These are phyloP conservation scores for Odontamblyopus lacepedii DNA, from an alignment of 2,797 vertebrate species.

Conservation along the genomic window DNA sequence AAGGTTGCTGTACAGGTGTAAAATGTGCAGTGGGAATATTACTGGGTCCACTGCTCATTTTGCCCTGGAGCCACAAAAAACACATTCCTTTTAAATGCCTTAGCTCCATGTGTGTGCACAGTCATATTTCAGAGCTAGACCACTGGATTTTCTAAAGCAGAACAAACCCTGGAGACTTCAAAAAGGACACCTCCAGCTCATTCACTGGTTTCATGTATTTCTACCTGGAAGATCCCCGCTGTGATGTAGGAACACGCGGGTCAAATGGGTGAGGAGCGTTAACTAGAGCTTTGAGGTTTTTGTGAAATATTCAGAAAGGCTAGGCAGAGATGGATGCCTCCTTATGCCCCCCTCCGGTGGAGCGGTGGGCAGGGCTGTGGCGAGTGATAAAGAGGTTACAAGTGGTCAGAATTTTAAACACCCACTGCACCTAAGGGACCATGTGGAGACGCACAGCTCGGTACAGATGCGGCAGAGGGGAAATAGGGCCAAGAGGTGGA, in stretches of 20 bases:
- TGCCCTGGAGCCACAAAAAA: background rate
- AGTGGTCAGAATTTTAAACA: constrained; percentile 77
- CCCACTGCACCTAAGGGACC: constrained; percentile 54
- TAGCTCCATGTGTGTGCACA: background rate
- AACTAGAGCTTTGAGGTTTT: constrained; percentile 57
- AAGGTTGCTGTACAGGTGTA: constrained; percentile 7
- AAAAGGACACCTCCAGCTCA: constrained; percentile 30
- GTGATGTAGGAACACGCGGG: constrained; percentile 46
- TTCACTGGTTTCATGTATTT: constrained; percentile 52
- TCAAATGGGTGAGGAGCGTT: constrained; percentile 51
- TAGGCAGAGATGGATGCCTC: constrained; percentile 66
- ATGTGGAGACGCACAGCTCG: constrained; percentile 62
- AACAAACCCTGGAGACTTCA: constrained; percentile 36
- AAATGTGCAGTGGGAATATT: constrained; percentile 7
- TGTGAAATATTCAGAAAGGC: constrained; percentile 72
- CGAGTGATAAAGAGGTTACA: constrained; percentile 76
- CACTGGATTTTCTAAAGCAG: constrained; percentile 23
- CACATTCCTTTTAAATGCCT: constrained; percentile 2
- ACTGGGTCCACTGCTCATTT: constrained; percentile 2
- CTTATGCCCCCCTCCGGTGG: constrained; percentile 60
- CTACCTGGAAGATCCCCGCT: constrained; percentile 48
- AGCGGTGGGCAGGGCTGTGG: constrained; percentile 54
- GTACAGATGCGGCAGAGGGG: constrained; percentile 58
- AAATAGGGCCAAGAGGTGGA: constrained; percentile 38
- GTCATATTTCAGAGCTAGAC: background rate